Base-by-base conservation (phyloP, 2,797 vertebrate genomes). In the Fringilla coelebs region DNA sequence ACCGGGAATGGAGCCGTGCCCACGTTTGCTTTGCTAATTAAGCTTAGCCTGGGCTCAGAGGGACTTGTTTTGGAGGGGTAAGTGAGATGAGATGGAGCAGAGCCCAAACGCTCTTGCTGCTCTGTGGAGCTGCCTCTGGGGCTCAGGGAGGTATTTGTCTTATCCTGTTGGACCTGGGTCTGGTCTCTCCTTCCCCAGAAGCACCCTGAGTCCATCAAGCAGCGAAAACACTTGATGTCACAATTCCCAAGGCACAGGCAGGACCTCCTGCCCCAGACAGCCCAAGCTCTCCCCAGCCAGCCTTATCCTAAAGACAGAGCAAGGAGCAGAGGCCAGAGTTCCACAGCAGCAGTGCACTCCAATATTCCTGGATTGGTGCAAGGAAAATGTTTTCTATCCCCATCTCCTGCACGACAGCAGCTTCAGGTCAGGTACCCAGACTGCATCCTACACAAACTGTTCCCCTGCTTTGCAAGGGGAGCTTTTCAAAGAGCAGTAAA, bases 11-110 rank as follows among this genome's bases (percentile, higher is more conserved):
- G 95, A 93, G 83, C 83, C 0, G 12, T 94, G 95, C 78, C 95
- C 78, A 49, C 58, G 15, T 96, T 93, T 95, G 94, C 89, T 96
- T 93, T 96, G 89, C 75, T 95, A 93, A 95, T 94, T 87, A 93
- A 68, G 71, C 93, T 89, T 28, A 63, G 67, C 52, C 22, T n/a
- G 78, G 81, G 93, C 96, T 94, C 92, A 3, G 25, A 72, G 94
- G 93, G 95, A 89, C 84, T 95, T 22, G 45, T 89, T 87, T 90
- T 80, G 92, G 93, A 95, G 67, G 84, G 57, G 48, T 55, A 32
- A 96, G 52, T 16, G 83, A 78, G 91, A 84, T 14, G 88, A 88
- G 94, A 84, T 94, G 95, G 95, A 93, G 52, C 71, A 52, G 94
- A 90, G 94, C 94, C 94, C 79, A 88, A 78, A 85, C 0, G 6